phyloP scores from a whole-genome alignment of 2,888 invertebrate species.

The Trichopoda pennipes region DNA sequence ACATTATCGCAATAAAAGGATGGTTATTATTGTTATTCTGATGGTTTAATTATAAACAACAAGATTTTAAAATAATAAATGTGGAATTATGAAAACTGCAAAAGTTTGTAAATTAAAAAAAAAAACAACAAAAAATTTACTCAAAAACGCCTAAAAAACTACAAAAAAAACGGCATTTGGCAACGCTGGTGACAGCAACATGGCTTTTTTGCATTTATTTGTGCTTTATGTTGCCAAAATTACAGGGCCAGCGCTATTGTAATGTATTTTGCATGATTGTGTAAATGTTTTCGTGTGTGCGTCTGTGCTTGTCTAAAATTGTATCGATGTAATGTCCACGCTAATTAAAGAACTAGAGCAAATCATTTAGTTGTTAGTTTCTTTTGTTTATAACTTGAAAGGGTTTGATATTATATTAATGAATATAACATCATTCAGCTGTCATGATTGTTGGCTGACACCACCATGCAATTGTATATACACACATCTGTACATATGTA shows the following conservation, averaged over 20 bases:
- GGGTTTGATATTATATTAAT: slow-evolving; percentile 44
- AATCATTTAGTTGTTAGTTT: slow-evolving; percentile 54
- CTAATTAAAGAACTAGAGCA: slow-evolving; percentile 63
- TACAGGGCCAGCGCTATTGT: background rate
- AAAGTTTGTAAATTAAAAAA: no score
- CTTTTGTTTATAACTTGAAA: slow-evolving; percentile 43
- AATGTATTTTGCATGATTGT: slow-evolving; percentile 8
- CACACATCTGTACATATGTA: no score
- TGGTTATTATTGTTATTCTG: no score
- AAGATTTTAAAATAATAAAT: no score
- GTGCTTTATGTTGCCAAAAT: slow-evolving; percentile 63
- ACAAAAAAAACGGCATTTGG: no score
- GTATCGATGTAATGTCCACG: slow-evolving; percentile 36
- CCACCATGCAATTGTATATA: background rate
- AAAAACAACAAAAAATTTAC: no score
- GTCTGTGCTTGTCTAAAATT: slow-evolving; percentile 12
- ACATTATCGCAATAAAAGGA: no score
- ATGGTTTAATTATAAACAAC: no score
- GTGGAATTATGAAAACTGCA: no score
- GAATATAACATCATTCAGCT: slow-evolving; percentile 47
- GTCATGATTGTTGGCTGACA: slow-evolving; percentile 47
- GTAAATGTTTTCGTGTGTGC: no score
- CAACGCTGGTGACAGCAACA: slow-evolving; percentile 40
- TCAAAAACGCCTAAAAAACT: no score
- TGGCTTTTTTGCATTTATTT: slow-evolving; percentile 24